Evolutionary conservation across 2,888 invertebrate genomes (phyloP), one percentile per base, ranked within the genome.

Genomic region (Spodoptera picta): DNA sequence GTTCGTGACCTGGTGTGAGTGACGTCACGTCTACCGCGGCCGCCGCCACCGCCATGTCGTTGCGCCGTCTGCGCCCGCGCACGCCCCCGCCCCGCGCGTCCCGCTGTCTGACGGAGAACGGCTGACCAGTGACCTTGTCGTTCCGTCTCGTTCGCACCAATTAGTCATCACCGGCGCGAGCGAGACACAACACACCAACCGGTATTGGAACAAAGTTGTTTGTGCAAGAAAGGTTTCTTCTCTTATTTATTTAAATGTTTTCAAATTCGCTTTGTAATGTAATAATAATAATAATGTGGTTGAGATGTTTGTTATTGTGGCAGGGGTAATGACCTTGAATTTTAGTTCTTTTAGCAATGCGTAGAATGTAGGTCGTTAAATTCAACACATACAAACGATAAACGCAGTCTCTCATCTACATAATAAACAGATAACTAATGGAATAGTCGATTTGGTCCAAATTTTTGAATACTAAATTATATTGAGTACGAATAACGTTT

Each of bases 81-180:
- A 82, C 77, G 60, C 80, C 87, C 79, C 85, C 87, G 83, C 85
- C 85, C 88, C 89, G 84, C 86, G 79, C 87, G 86, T 82, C 87
- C 87, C 87, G 89, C 90, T 87, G 92, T 92, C 92, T 92, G 92
- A 87, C 91, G 88, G 91, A 89, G 89, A 90, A 84, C 90, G 92
- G 91, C 89, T 92, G 92, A 92, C 92, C 92, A 89, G 91, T 92
- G 93, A 94, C 94, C 94, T 94, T 94, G 94, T 92, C 86, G 85
- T 81, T 82, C 86, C 73, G 70, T 92, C 91, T 77, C 89, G 63
- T 86, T 92, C 86, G 66, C 85, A 73, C 90, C 59, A 76, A 77
- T 80, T 64, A 81, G 79, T 76, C 73, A 69, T 73, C 72, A 19
- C 63, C 70, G 64, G 87, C 64, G 81, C 73, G 85, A 90, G 75